Base-by-base conservation (phyloP, 2,888 invertebrate genomes). In the Acrobasis repandana region DNA sequence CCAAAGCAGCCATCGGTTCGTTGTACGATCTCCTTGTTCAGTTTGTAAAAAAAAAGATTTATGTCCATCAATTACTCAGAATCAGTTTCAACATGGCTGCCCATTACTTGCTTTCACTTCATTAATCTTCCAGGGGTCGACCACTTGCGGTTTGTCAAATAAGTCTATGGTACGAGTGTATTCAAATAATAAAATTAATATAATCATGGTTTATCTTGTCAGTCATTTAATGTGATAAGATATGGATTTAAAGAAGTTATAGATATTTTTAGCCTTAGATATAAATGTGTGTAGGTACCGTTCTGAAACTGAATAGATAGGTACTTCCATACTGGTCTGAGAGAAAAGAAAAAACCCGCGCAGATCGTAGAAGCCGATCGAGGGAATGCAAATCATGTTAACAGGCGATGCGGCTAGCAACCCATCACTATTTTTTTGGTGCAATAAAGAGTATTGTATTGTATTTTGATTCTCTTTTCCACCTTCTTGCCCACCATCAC, bases 91-190 rank as follows among this genome's bases (percentile, higher is more conserved):
- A 66, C 65, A 61, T 61, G 60, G 51, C 60, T 63, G 63, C 43
- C 63, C 63, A 67, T 66, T 66, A 64, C 60, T 54, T 50, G 65
- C 69, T 69, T 70, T 67, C 68, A 64, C 67, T 65, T 64, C 56
- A 66, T 68, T 69, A 67, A 67, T 68, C 64, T 62, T 65, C n/a
- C 60, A 52, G 63, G 56, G 63, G 65, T 63, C 56, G 64, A 63
- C 52, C 65, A 49, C 54, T 63, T 63, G 67, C 57, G 52, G 65
- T 64, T 61, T 60, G 63, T 65, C 61, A 66, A 57, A 57, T 57
- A 57, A 15, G 46, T 33, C 28, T 57, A 47, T 57, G 16, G 47
- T 57, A 28, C 28, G 8, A 6, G 28, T 28, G n/a, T 56, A 47
- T 57, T 57, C 46, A 47, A 48, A 57, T 57, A 16, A 57, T 57